Evolutionary conservation across 2,888 invertebrate species (phyloP).

Genomic region (Aphidius colemani): DNA sequence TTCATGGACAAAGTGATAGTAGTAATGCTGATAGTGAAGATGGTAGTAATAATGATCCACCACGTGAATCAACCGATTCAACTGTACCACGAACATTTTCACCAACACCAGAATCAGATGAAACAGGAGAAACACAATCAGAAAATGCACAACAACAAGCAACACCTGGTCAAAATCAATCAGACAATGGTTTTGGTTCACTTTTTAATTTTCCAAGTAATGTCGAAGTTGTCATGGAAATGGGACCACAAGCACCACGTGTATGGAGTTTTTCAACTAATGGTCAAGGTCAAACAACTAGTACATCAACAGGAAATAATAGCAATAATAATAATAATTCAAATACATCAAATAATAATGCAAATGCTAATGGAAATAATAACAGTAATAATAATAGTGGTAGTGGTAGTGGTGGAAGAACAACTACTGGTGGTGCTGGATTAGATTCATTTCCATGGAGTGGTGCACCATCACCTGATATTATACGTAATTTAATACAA

Average conservation of each 20-base stretch:
- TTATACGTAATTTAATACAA: slow-evolving; percentile 65
- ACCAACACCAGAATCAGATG: slow-evolving; percentile 31
- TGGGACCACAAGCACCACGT: slow-evolving; percentile 38
- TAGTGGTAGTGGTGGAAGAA: slow-evolving; percentile 39
- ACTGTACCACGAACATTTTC: slow-evolving; percentile 38
- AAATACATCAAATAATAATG: slow-evolving; percentile 30
- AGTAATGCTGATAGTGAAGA: slow-evolving; percentile 42
- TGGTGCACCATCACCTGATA: slow-evolving; percentile 61
- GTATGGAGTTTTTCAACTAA: slow-evolving; percentile 34
- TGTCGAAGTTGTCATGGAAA: slow-evolving; percentile 68
- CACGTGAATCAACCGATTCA: slow-evolving; percentile 33
- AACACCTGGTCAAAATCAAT: slow-evolving; percentile 17
- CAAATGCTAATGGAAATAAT: slow-evolving; percentile 25
- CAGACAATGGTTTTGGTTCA: slow-evolving; percentile 38
- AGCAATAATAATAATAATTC: slow-evolving; percentile 49
- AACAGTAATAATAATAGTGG: slow-evolving; percentile 37
- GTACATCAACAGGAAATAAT: slow-evolving; percentile 35
- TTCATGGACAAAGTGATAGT: slow-evolving; percentile 45
- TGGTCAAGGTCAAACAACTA: slow-evolving; percentile 44
- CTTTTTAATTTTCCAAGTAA: slow-evolving; percentile 58
- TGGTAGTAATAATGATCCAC: slow-evolving; percentile 30
- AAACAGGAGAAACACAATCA: slow-evolving; percentile 27
- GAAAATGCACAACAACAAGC: slow-evolving; percentile 24
- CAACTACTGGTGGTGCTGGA: slow-evolving; percentile 35
- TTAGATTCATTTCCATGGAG: slow-evolving; percentile 58